Base-by-base conservation (phyloP, 2,113 vertebrate genomes). In the Crotalus helleri region DNA sequence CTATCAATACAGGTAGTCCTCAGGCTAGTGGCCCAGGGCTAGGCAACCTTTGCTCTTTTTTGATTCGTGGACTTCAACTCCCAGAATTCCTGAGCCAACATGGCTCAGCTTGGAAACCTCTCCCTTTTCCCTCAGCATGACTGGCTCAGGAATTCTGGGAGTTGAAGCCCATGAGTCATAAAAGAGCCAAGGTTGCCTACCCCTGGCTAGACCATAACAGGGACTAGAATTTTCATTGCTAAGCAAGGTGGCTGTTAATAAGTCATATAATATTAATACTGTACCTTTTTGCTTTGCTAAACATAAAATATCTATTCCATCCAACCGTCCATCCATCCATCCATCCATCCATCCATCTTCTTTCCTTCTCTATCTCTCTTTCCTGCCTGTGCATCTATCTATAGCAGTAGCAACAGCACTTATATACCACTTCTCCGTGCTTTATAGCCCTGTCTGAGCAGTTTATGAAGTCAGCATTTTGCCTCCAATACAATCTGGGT, bases 231-330 rank as follows among this genome's bases (percentile, higher is more conserved):
- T n/a, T 64, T 64, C 4, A 12, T 64, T 13, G 61, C 26, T 64
- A 64, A 64, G 61, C 26, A 64, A 64, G 26, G 61, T n/a, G 29
- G 61, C 29, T n/a, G 26, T 64, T 64, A n/a, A 12, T 64, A 12
- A n/a, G 0, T 64, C 4, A 13, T n/a, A 4, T 64, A 29, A n/a
- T n/a, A 12, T 13, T 13, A 64, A n/a, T 64, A 51, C 8, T 51
- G 8, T 51, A n/a, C 61, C 61, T 94, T 90, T 95, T 97, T 95
- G 89, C 95, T 97, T 97, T 96, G 94, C 96, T 96, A 96, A 96
- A 96, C 96, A 95, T 97, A 97, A 97, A 98, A 97, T 96, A 95
- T 96, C 95, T 94, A 94, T 93, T 96, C n/a, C 3, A 26, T 33
- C n/a, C 33, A 39, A 39, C 39, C 39, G 39, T 39, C 39, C 39